Evolutionary conservation across 2,888 invertebrate species (phyloP), one percentile per base, ranked within the genome.

Genomic region (Smittia sp.): DNA sequence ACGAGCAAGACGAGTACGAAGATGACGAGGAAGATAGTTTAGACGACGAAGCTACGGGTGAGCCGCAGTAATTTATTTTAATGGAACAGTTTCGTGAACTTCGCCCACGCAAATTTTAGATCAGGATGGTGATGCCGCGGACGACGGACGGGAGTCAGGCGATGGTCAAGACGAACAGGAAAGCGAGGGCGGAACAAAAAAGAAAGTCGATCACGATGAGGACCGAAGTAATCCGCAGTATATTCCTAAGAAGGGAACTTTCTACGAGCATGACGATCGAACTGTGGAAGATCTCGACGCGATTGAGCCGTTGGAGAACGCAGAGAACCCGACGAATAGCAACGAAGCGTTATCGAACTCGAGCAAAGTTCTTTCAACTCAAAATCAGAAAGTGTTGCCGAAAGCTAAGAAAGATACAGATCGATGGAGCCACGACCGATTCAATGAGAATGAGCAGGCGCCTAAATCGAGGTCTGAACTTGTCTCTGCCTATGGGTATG

Each of bases 181-280:
- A 27, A 78, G 77, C 27, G 78, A 77, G 4, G 78, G 77, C 54
- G 76, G 58, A 58, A 22, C 62, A n/a, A 87, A 88, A 74, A 89
- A 90, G 76, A 88, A 92, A 76, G 88, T 96, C 1, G 97, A 97
- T 79, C 92, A 93, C 79, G 96, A 95, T 79, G 96, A 97, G 80
- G 98, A 98, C 80, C 86, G 94, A 54, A 91, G 96, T 80, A 97
- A 98, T 84, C 98, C 98, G 0, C 97, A 98, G 79, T 98, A 96
- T 82, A 96, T 98, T 77, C 98, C 98, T 0, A 95, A 97, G 80
- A 87, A 92, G 76, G 98, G 98, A 0, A 94, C 94, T 0, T 98
- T 98, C 81, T 98, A 98, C 79, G 98, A 98, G 78, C 98, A 98
- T 79, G 98, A 98, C 79, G 94, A 95, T 79, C 85, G 96, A 75